Base-by-base conservation (phyloP, 2,888 invertebrate genomes). In the Harpalus rufipes region DNA sequence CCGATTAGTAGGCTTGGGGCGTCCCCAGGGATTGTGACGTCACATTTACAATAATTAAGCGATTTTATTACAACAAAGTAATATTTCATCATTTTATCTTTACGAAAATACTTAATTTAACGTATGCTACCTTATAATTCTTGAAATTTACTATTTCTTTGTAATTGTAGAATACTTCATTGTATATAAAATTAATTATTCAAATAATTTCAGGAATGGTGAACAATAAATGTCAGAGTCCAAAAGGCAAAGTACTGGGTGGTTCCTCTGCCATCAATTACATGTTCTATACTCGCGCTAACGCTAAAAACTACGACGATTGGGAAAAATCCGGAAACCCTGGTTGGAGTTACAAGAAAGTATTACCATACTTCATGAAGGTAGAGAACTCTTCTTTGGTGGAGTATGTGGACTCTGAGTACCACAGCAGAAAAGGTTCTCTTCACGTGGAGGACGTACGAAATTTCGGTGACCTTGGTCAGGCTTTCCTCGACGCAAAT, bases 191-290 rank as follows among this genome's bases (percentile, higher is more conserved):
- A n/a, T n/a, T n/a, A n/a, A 16, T 72, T 7, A 44, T 18, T 44
- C 1, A 16, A 41, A 8, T 44, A 6, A n/a, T 21, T 56, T 0
- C 10, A 7, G 95, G 95, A 6, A 94, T 95, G 92, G 93, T 93
- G 86, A 93, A 95, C 86, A 92, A 92, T 86, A 93, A 93, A 84
- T 95, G 95, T 88, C 93, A 94, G 86, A 95, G 94, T 94, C 95
- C 95, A 0, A 91, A 94, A 85, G 96, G 96, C 4, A 96, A 95
- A 89, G 95, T 95, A 0, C 93, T 96, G 89, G 96, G 96, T 7
- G 96, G 96, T 1, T 94, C 94, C 6, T 95, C 95, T 86, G 94
- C 95, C 0, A 90, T 96, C 5, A 96, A 96, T 89, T 95, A 94
- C 88, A 96, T 96, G 96, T 95, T 95, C 88, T 95, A 95, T 86